phyloP scores from a whole-genome alignment of 1,140 invertebrate species.

The Choristoneura fumiferana region DNA sequence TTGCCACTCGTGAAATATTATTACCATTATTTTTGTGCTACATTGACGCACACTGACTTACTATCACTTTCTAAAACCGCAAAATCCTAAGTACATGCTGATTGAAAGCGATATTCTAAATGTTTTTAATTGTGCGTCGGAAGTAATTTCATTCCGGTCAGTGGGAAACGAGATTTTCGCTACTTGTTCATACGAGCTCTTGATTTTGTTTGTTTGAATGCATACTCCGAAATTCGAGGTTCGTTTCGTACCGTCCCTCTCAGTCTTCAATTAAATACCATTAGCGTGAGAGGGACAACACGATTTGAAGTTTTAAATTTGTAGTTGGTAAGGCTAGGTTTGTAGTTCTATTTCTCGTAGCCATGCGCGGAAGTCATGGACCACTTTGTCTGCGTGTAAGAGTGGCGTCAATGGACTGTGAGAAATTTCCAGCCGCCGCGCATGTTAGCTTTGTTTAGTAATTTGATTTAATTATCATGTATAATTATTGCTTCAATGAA shows the following conservation, averaged over 20 bases:
- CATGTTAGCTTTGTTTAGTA: constrained; percentile 1
- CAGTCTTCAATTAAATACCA: too few species aligned
- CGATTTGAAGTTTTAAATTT: too few species aligned
- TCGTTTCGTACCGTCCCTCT: too few species aligned
- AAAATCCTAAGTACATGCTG: not conserved
- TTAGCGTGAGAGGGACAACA: too few species aligned
- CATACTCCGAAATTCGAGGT: too few species aligned
- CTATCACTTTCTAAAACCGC: constrained; percentile 4
- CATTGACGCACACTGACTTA: not conserved
- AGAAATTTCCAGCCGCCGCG: not conserved
- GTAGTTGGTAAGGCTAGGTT: too few species aligned
- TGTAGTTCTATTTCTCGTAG: too few species aligned
- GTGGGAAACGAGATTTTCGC: not conserved
- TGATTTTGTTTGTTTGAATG: constrained; percentile 9
- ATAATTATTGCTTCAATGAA: not conserved
- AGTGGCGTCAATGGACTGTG: constrained; percentile 4
- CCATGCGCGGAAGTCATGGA: constrained; percentile 5
- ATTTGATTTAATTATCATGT: constrained; percentile 1
- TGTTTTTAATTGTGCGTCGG: not conserved
- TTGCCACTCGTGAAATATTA: too few species aligned
- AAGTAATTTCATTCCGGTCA: constrained; percentile 7
- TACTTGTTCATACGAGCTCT: not conserved
- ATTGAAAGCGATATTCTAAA: constrained; percentile 3
- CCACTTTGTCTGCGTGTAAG: not conserved
- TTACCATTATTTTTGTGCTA: too few species aligned